Conservation (phyloP, 2,113 vertebrate genomes). For the Elephantulus edwardii region DNA sequence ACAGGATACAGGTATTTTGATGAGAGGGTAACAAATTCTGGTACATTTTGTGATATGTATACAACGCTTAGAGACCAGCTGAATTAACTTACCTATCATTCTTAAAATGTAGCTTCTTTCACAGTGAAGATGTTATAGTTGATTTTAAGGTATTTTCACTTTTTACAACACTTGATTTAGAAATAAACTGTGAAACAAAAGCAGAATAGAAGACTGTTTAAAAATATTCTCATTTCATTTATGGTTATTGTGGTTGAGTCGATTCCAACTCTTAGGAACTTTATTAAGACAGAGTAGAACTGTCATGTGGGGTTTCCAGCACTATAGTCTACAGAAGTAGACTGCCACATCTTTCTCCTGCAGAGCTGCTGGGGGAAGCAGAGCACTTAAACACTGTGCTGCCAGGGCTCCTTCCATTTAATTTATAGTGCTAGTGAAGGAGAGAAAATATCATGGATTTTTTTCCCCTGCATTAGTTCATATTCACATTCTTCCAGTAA, state of each 20-base stretch:
- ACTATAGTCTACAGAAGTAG: not conserved
- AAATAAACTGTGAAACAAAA: constrained; percentile 6
- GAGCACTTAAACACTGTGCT: not conserved
- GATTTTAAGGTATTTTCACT: not conserved
- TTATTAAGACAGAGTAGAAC: not conserved
- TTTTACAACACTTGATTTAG: constrained; percentile 3
- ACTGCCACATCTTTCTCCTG: not conserved
- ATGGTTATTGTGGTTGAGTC: not conserved
- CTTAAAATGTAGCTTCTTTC: not conserved
- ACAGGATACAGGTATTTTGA: constrained; percentile 95
- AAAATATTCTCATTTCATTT: constrained; percentile 15
- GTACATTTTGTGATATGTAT: not conserved
- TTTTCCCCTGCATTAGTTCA: not conserved
- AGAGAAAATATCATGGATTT: constrained; percentile 6
- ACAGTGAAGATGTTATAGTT: not conserved
- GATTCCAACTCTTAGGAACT: not conserved
- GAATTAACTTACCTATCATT: not conserved
- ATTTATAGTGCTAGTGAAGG: not conserved
- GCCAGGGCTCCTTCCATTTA: not conserved
- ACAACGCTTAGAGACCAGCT: not conserved
- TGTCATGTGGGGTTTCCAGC: not conserved
- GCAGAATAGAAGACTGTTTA: not conserved
- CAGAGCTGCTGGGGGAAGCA: not conserved
- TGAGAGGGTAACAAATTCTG: not conserved
- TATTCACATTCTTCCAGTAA: not conserved